Conservation (phyloP, 2,888 invertebrate species). For the Callinectes sapidus region DNA sequence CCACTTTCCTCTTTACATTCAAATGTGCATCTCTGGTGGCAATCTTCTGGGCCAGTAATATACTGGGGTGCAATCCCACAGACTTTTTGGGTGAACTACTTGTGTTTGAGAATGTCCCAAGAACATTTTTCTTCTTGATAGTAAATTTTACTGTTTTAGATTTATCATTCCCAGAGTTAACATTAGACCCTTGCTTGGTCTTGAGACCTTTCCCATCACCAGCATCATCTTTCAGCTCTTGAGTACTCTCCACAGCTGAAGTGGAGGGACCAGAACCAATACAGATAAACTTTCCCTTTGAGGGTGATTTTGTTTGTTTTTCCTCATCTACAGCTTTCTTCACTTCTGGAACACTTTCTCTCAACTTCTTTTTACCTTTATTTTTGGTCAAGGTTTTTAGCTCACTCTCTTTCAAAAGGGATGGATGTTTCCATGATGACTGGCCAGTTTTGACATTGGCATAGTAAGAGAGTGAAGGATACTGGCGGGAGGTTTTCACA, state of each 20-base stretch:
- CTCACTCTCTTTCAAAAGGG: slow-evolving; percentile 17
- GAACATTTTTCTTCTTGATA: slow-evolving; percentile 35
- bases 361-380: slow-evolving; percentile 20
- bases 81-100: neutral
- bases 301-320: neutral
- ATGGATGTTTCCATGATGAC: slow-evolving; percentile 54
- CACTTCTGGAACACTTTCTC: neutral
- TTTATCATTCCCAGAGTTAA: neutral
- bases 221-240: neutral
- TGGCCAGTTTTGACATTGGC: slow-evolving; percentile 53
- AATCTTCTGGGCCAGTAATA: slow-evolving; percentile 12
- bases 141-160: slow-evolving; percentile 36
- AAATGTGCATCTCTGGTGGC: neutral
- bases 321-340: neutral
- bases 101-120: neutral
- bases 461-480: slow-evolving; percentile 43
- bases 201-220: neutral
- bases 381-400: neutral
- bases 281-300: slow-evolving; percentile 9
- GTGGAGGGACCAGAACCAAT: neutral
- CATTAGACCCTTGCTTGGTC: neutral
- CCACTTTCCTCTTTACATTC: neutral
- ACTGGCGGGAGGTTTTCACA: slow-evolving; percentile 39
- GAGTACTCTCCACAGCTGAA: neutral
- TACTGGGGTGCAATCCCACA: neutral